These are phyloP conservation scores for Merops nubicus DNA, from an alignment of 2,113 vertebrate genomes.

Conservation along the genomic window DNA sequence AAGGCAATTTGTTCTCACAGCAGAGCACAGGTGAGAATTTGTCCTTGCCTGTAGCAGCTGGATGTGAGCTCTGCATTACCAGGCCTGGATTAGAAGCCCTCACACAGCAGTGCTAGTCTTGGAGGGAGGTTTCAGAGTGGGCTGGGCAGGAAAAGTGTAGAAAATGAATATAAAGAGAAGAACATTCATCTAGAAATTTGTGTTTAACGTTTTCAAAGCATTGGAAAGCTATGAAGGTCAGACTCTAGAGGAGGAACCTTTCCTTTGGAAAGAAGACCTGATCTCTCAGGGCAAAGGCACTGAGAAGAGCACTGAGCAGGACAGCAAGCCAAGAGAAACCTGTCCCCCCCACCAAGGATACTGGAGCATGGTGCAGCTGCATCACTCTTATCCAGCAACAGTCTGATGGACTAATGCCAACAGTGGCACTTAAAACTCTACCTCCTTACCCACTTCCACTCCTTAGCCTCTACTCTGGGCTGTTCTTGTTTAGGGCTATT, in stretches of 20 bases:
- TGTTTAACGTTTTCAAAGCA: not conserved
- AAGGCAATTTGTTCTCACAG: conserved; percentile 17
- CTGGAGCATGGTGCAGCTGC: rapidly evolving
- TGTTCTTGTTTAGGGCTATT: not conserved
- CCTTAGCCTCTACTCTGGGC: not conserved
- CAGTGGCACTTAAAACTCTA: not conserved
- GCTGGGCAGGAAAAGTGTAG: not conserved
- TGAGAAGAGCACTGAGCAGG: not conserved
- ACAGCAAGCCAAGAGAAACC: not conserved
- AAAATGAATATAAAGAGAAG: not conserved
- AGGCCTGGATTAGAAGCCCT: not conserved
- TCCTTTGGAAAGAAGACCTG: not conserved
- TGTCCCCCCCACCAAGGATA: not conserved
- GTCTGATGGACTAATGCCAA: not conserved
- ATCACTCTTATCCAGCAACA: not conserved
- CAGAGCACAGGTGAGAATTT: conserved; percentile 47
- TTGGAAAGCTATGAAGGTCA: not conserved
- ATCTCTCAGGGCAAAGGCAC: not conserved
- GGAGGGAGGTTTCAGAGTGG: not conserved
- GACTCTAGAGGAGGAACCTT: not conserved
- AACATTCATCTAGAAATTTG: not conserved
- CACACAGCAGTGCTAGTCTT: not conserved
- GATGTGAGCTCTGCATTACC: not conserved
- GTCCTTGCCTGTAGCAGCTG: conserved; percentile 39
- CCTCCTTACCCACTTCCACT: not conserved